Conservation (phyloP, 2,113 vertebrate genomes). For the Tretioscincus oriximinensis region DNA sequence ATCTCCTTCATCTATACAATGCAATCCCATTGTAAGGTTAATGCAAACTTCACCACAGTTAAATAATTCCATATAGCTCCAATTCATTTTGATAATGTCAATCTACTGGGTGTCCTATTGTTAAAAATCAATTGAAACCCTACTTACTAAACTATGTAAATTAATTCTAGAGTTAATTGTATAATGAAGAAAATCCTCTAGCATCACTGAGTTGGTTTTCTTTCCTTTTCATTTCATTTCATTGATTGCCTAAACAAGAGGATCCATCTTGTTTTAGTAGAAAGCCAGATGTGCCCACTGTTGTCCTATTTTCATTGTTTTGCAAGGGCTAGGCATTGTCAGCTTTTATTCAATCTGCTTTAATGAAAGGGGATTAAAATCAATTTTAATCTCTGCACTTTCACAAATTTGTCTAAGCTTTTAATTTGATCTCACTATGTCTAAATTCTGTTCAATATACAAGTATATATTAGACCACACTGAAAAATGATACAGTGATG, state of each 20-base stretch:
- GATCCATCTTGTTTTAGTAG: not conserved
- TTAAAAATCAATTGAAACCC: not conserved
- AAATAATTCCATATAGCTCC: not conserved
- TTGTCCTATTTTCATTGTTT: not conserved
- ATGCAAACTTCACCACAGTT: not conserved
- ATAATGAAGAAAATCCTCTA: not conserved
- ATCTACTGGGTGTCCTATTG: not conserved
- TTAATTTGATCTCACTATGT: not conserved
- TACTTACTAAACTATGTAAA: not conserved
- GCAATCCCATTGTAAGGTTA: not conserved
- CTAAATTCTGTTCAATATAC: not conserved
- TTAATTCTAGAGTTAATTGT: not conserved
- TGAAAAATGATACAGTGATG: not conserved
- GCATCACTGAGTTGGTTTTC: not conserved
- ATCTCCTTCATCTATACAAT: too few relatives aligned
- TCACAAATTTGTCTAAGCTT: not conserved
- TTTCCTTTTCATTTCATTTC: slow-evolving; percentile 11
- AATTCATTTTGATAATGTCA: not conserved
- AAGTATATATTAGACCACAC: not conserved
- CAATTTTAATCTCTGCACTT: not conserved
- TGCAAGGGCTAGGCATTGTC: not conserved
- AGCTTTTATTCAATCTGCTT: not conserved
- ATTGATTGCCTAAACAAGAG: not conserved
- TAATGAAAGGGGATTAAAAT: slow-evolving; percentile 18
- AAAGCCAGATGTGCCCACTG: not conserved